Evolutionary conservation across 2,797 vertebrate species (phyloP), one percentile per base, ranked within the genome.

Genomic region (Sternarchorhynchus goeldii): DNA sequence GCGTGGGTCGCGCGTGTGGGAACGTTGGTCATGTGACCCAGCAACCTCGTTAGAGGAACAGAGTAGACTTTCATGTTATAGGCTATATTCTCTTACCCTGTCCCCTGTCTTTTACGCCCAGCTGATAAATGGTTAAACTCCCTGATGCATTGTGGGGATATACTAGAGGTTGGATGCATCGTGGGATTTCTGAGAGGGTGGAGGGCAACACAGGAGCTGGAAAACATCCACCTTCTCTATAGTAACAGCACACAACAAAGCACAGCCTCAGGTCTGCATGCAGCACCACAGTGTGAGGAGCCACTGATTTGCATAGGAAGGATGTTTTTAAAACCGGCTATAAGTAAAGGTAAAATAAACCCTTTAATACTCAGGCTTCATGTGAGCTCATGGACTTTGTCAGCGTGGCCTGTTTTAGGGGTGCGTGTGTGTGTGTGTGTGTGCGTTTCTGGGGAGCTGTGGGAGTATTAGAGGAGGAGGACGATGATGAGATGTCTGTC

Each of bases 401-500:
- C 68, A 73, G 77, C 76, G 75, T 62, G 29, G 2, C 41, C 29
- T 50, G 70, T 58, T 18, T 76, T 57, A 59, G 77, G 45, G 55
- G 14, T 59, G 34, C 80, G 45, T 57, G 70, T 71, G 64, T 56
- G 34, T 69, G 71, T 57, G 56, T 73, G 64, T 77, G 25, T 66
- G 36, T 62, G 68, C 71, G 75, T 76, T 69, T 80, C 58, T 75
- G 75, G 71, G 82, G 77, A 85, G 67, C 81, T 67, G 69, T 83
- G 82, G 82, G 85, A 86, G 77, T 79, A 86, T 83, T 83, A 88
- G 86, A 86, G 77, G 80, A 89, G 77, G 84, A 84, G 85, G 82
- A 77, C 86, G 82, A 92, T 87, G 88, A 90, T 90, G 87, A 90
- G 88, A 90, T 91, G 89, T 91, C 90, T 90, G 88, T 90, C 88